Evolutionary conservation across 2,888 invertebrate species (phyloP), one percentile per base, ranked within the genome.

Genomic region (Eumacrocentrus americanus): DNA sequence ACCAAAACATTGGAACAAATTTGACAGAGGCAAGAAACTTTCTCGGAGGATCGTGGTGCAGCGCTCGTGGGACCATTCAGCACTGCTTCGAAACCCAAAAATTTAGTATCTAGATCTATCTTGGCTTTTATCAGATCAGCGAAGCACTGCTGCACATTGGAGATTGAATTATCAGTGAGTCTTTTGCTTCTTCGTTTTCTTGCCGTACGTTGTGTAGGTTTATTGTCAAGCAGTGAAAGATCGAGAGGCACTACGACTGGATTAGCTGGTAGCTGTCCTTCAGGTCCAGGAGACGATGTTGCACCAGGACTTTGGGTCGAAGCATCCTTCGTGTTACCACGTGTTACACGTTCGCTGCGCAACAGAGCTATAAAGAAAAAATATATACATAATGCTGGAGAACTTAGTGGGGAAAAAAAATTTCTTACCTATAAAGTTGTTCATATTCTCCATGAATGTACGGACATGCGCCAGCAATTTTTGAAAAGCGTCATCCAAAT

Each of bases 71-170:
- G 59, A 6, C 63, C 66, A 54, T 69, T 67, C 2, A 78, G 62
- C 11, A 70, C 62, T 20, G 72, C 65, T 53, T 76, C 74, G 38
- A 79, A 77, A 18, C 70, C 67, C 16, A 75, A 60, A 60, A 77
- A 77, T 56, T 73, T 76, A 1, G 72, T 69, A 40, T 78, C 77
- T 23, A 78, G 75, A 57, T 75, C 69, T 6, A 76, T 65, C 65
- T 77, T 79, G 3, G 77, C 74, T 63, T 72, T 70, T 42, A 78
- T 70, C 9, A 78, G 64, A 56, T 72, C 72, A 5, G 69, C 67
- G 58, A 75, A 76, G 4, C 69, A 68, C 25, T 67, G 62, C 18
- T 65, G 68, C 20, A 74, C 62, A 35, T 61, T 34, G 6, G 48
- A 40, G 5, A 34, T 16, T 9, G 59, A 18, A 37, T 55, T 62